These are phyloP conservation scores for Sebastes trivittatus DNA, from an alignment of 2,797 vertebrate genomes.

Conservation along the genomic window DNA sequence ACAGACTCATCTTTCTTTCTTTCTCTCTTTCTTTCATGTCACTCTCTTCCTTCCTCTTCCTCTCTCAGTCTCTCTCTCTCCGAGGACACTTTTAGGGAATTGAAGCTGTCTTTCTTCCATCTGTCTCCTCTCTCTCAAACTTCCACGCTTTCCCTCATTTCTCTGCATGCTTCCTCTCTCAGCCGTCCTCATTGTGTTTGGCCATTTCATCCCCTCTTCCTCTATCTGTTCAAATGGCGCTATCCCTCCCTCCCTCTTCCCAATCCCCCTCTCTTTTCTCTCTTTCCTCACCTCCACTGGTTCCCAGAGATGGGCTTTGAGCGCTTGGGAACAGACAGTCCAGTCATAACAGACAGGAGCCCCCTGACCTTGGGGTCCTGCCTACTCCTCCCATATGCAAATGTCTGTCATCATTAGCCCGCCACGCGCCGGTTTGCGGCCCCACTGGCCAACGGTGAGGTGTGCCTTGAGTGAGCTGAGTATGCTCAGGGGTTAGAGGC, in stretches of 20 bases:
- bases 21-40: background rate
- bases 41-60: background rate
- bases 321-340: conserved; percentile 38
- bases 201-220: conserved; percentile 27
- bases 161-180: background rate
- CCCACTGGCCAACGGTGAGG: conserved; percentile 20
- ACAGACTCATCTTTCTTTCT: background rate
- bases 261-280: background rate
- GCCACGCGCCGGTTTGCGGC: conserved; percentile 23
- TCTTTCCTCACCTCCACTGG: conserved; percentile 26
- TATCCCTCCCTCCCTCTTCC: background rate
- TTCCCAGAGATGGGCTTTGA: conserved; percentile 21
- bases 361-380: conserved; percentile 43
- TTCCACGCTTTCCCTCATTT: conserved; percentile 20
- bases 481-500: conserved; percentile 64
- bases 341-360: conserved; percentile 55
- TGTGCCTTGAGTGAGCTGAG: conserved; percentile 26
- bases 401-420: conserved; percentile 69
- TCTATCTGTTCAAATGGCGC: background rate
- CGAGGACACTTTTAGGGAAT: conserved; percentile 29
- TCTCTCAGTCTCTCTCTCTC: conserved; percentile 12
- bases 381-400: conserved; percentile 69
- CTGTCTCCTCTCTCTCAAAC: conserved; percentile 33
- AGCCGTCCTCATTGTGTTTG: background rate
- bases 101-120: conserved; percentile 44